Base-by-base conservation (phyloP, 2,797 vertebrate species). In the Anas acuta region DNA sequence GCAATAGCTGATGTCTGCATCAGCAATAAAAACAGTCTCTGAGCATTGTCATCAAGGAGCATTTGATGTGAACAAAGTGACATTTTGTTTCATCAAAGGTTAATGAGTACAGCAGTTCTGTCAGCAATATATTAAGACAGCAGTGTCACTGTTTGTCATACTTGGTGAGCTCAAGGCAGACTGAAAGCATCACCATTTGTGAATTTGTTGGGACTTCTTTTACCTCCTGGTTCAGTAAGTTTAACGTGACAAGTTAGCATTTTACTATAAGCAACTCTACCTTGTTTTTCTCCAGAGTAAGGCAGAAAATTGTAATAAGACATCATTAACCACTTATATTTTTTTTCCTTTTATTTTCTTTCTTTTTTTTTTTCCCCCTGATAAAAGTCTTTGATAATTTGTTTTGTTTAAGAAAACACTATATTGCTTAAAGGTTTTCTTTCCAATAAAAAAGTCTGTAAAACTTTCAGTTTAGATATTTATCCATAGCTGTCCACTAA, bases 31-130 rank as follows among this genome's bases (percentile, higher is more conserved):
- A 96, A 70, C 83, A 92, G 92, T 89, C 93, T 89, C 85, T 94
- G 93, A 92, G 94, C 74, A 16, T 74, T 89, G 85, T 85, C 88
- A 96, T 89, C 91, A 94, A 96, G 94, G 61, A 93, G 57, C 85
- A 90, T 95, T 94, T 96, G 96, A 95, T 93, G 94, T 96, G 96
- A 96, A 90, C 86, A 94, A 94, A 97, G 94, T 94, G 95, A 95
- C 92, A 96, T 93, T 89, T 90, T 92, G 92, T 96, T 96, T 96
- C 94, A 95, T 89, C 93, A 95, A 90, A 96, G 91, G 90, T 95
- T 97, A 96, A 97, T 90, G 94, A 95, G 91, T 90, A 94, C 85
- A 97, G 85, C 87, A 93, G 83, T 95, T 96, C 91, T 96, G 94
- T 96, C 95, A 96, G 92, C 93, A 94, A 75, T 88, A 79, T 80